A percentile compares a stretch with the other conserved stretches of the same genome.
phyloP scores from a whole-genome alignment of 2,113 vertebrate genomes.

The Psittacus erithacus region DNA sequence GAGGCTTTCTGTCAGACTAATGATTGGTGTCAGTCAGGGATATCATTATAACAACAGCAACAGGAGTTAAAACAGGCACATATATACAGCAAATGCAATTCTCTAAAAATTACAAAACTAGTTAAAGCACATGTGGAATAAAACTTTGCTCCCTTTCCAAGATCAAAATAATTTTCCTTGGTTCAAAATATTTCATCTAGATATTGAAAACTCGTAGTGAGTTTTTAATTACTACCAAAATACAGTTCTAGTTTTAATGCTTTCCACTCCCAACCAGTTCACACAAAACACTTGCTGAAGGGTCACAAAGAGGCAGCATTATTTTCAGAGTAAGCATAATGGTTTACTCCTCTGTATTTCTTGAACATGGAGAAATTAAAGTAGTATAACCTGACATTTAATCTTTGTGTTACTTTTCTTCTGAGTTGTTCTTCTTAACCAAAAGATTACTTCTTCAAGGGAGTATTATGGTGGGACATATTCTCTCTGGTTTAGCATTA shows the following conservation, averaged over 20 bases:
- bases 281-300: background rate
- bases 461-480: background rate
- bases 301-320: background rate
- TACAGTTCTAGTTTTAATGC: background rate
- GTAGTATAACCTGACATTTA: background rate
- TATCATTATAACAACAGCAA: background rate
- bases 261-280: background rate
- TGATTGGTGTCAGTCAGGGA: background rate
- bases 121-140: background rate
- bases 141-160: background rate
- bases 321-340: background rate
- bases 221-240: background rate
- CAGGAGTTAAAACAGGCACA: background rate
- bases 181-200: background rate
- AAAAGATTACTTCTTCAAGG: background rate
- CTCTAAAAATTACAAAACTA: background rate
- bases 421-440: background rate
- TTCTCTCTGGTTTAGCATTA: background rate
- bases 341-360: background rate
- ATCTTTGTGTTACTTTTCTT: background rate
- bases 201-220: background rate
- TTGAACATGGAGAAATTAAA: background rate
- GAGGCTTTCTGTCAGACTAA: background rate
- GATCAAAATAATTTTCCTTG: background rate
- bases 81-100: background rate